Conservation (phyloP, 2,113 vertebrate species). For the Octodon degus region DNA sequence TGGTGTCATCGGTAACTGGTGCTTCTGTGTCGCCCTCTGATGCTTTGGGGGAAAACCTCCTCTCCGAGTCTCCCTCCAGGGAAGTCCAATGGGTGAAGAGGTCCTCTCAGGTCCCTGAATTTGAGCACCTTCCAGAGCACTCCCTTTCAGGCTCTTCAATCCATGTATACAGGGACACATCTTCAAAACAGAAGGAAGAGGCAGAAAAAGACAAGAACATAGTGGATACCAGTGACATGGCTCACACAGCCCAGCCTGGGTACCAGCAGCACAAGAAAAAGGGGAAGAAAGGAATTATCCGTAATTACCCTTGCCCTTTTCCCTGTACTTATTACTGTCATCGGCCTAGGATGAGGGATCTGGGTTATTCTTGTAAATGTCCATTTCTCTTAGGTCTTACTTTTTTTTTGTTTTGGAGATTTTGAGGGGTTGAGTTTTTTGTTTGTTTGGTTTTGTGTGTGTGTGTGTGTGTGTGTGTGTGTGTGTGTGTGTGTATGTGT, state of each 20-base stretch:
- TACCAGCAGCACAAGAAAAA: slow-evolving; percentile 60
- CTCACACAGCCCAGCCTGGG: background rate
- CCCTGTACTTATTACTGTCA: background rate
- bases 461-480: background rate
- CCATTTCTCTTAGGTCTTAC: background rate
- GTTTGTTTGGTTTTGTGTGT: background rate
- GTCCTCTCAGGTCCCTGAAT: background rate
- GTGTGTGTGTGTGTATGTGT: background rate
- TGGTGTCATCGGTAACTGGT: background rate
- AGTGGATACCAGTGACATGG: background rate
- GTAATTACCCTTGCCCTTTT: slow-evolving; percentile 58
- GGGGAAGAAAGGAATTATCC: slow-evolving; percentile 58
- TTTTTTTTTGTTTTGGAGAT: background rate
- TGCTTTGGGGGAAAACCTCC: background rate
- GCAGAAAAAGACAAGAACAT: background rate
- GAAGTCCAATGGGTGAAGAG: background rate
- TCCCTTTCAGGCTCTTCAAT: slow-evolving; percentile 37
- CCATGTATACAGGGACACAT: background rate
- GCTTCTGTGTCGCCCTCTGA: background rate
- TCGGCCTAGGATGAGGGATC: background rate
- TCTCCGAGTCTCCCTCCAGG: background rate
- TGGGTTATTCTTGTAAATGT: slow-evolving; percentile 6
- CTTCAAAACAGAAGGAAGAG: slow-evolving; percentile 41
- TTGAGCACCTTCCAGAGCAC: slow-evolving; percentile 5
- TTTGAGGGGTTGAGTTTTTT: background rate